These are phyloP conservation scores for Campylomormyrus numenius DNA, from an alignment of 2,113 vertebrate genomes.

Conservation along the genomic window DNA sequence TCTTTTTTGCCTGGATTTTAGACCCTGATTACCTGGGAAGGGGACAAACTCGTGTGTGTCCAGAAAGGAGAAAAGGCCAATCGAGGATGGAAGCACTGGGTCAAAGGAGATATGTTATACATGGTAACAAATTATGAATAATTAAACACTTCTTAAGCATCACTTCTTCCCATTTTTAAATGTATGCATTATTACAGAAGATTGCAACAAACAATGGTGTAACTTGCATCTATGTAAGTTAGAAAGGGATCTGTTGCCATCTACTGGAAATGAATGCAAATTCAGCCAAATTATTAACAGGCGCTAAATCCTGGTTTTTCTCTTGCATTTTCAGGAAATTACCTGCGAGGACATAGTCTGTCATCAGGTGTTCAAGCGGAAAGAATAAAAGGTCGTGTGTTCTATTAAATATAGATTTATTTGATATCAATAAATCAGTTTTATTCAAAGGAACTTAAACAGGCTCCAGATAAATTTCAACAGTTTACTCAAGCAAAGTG, in stretches of 20 bases:
- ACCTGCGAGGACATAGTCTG: slow-evolving; percentile 77
- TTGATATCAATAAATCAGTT: background rate
- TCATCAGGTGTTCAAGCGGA: slow-evolving; percentile 75
- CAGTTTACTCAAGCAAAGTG: background rate
- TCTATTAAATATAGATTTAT: background rate
- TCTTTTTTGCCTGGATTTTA: slow-evolving; percentile 37
- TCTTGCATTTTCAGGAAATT: slow-evolving; percentile 65
- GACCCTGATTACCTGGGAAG: slow-evolving; percentile 79
- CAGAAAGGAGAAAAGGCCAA: slow-evolving; percentile 87
- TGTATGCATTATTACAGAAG: background rate
- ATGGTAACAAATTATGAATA: slow-evolving; percentile 58
- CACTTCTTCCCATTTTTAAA: background rate
- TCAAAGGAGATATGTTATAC: slow-evolving; percentile 73
- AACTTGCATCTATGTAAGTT: background rate
- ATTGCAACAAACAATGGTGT: background rate
- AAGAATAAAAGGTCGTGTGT: slow-evolving; percentile 47
- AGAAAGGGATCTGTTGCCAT: background rate
- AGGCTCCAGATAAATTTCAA: background rate
- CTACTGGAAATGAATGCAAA: background rate
- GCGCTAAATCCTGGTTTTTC: background rate
- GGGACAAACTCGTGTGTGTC: slow-evolving; percentile 70
- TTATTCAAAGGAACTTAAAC: background rate
- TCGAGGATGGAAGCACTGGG: slow-evolving; percentile 86
- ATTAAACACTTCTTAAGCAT: background rate
- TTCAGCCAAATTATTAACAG: background rate